These are phyloP conservation scores for Trilocha varians DNA, from an alignment of 2,888 invertebrate species.

Conservation along the genomic window DNA sequence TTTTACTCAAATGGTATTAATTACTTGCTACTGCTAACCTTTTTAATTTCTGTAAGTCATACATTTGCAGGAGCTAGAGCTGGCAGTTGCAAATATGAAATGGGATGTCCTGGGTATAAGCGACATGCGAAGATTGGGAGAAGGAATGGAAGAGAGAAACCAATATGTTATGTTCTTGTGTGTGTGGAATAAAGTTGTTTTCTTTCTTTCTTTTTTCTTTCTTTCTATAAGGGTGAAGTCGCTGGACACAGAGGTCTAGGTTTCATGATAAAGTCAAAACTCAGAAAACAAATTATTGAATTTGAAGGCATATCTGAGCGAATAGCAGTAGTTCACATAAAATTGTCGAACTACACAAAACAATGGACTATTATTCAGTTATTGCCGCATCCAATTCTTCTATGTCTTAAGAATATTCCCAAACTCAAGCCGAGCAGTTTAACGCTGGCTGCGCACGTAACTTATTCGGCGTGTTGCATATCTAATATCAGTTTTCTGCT, in stretches of 20 bases:
- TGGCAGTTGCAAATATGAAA: background rate
- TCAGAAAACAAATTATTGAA: too few species aligned
- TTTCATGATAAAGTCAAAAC: too few species aligned
- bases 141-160: background rate
- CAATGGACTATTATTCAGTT: background rate
- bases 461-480: conserved; percentile 29
- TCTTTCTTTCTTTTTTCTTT: too few species aligned
- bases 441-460: conserved; percentile 26
- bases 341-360: background rate
- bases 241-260: background rate
- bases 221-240: background rate
- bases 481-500: conserved; percentile 8
- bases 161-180: background rate
- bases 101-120: conserved; percentile 4
- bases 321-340: too few species aligned
- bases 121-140: conserved; percentile 3
- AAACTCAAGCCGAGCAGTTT: conserved; percentile 25
- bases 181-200: too few species aligned
- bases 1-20: too few species aligned
- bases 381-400: background rate
- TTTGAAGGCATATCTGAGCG: too few species aligned
- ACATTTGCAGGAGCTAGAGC: background rate
- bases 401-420: conserved; percentile 3
- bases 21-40: too few species aligned
- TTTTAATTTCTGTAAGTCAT: too few species aligned